phyloP scores from a whole-genome alignment of 2,888 invertebrate genomes.

The Azorinus chamasolen region DNA sequence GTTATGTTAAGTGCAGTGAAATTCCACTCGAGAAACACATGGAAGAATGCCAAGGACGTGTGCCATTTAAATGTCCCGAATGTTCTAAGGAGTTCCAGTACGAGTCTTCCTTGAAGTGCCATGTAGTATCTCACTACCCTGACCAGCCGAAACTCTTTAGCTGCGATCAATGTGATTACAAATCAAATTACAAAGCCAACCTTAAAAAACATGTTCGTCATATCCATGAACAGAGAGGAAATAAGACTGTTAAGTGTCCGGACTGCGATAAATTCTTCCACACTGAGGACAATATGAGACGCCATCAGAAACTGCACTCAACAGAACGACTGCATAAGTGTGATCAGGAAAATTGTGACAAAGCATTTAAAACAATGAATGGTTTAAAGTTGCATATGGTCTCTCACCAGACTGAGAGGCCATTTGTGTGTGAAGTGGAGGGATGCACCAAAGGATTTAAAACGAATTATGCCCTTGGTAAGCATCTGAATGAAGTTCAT shows the following conservation, averaged over 20 bases:
- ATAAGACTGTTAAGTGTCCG: constrained; percentile 63
- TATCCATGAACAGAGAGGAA: constrained; percentile 76
- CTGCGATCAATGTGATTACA: constrained; percentile 80
- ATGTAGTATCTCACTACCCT: constrained; percentile 81
- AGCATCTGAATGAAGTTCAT: constrained; percentile 82
- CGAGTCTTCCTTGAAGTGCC: constrained; percentile 82
- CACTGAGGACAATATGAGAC: constrained; percentile 80
- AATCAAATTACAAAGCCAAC: constrained; percentile 82
- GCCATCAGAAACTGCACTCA: constrained; percentile 80
- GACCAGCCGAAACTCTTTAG: constrained; percentile 81
- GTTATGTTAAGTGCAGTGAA: constrained; percentile 79
- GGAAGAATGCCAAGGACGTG: constrained; percentile 80
- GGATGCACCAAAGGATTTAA: constrained; percentile 82
- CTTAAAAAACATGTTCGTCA: constrained; percentile 81
- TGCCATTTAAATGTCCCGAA: constrained; percentile 81
- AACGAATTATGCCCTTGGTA: constrained; percentile 77
- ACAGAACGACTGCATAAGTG: constrained; percentile 79
- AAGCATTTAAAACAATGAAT: constrained; percentile 81
- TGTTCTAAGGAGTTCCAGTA: constrained; percentile 85
- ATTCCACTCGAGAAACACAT: constrained; percentile 81
- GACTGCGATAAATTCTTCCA: constrained; percentile 82
- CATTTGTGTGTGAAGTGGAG: constrained; percentile 80
- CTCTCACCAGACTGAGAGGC: constrained; percentile 78
- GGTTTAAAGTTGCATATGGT: constrained; percentile 79
- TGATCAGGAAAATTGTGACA: constrained; percentile 78